These are phyloP conservation scores for Parnassius apollo DNA, from an alignment of 2,888 invertebrate genomes.

Conservation along the genomic window DNA sequence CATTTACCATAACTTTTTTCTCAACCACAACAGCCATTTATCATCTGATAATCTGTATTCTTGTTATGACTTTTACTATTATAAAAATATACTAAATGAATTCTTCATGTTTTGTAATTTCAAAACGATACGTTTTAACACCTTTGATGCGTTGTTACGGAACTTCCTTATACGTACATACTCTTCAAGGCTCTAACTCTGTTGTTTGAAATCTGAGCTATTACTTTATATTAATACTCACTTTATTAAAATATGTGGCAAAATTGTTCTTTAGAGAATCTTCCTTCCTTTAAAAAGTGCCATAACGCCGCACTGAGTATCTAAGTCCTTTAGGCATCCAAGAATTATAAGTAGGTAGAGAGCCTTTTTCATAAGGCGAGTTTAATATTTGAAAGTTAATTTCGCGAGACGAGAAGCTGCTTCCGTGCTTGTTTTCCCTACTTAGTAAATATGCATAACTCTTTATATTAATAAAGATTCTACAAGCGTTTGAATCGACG, in stretches of 20 bases:
- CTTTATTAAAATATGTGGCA: too few species aligned
- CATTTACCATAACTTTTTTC: too few species aligned
- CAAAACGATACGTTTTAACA: background rate
- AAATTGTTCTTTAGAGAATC: slow-evolving; percentile 3
- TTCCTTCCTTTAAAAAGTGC: slow-evolving; percentile 11
- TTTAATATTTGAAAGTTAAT: slow-evolving; percentile 76
- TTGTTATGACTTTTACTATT: too few species aligned
- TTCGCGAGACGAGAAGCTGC: slow-evolving; percentile 56
- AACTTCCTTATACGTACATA: background rate
- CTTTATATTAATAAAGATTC: slow-evolving; percentile 22
- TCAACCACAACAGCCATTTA: too few species aligned
- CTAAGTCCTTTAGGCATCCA: slow-evolving; percentile 23
- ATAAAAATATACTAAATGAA: too few species aligned
- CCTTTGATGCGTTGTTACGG: background rate
- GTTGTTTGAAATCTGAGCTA: background rate
- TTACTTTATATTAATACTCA: background rate
- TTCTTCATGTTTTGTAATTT: background rate
- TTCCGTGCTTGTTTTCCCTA: slow-evolving; percentile 23
- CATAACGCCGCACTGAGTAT: slow-evolving; percentile 15
- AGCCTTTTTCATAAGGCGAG: slow-evolving; percentile 64
- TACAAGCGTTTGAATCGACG: background rate
- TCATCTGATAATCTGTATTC: too few species aligned
- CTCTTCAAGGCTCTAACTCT: background rate
- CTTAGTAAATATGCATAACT: slow-evolving; percentile 24
- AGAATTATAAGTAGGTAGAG: slow-evolving; percentile 31